Base-by-base conservation (phyloP, 64 coral and sea anemone genomes). In the Hydrozoanthus tunicans region DNA sequence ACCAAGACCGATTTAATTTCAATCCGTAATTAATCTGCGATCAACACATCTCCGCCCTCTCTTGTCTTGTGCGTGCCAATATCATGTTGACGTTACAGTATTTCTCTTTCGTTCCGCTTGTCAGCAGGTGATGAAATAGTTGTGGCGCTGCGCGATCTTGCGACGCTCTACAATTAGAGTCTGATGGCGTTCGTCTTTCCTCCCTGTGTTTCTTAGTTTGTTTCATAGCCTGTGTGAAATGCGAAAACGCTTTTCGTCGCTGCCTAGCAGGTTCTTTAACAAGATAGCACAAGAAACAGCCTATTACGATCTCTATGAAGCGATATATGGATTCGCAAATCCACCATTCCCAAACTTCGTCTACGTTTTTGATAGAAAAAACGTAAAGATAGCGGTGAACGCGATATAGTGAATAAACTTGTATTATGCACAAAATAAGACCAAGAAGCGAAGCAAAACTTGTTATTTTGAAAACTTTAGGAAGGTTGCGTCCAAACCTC, bases 261-360 rank as follows among this genome's bases (percentile, higher is more conserved):
- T 60, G 26, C 8, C 43, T 86, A 25, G 10, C 24, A 17, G 83
- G 83, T 15, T 73, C 54, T 13, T 86, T 23, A 43, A 86, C 68
- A 58, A 86, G 71, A 58, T 12, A 86, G 53, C 83, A 86, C 83
- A 86, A 72, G 2, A 86, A 72, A 86, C 66, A 71, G 56, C 83
- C 83, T 65, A 86, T 86, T 57, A 55, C 83, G 57, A 86, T 20
- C 17, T 86, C 83, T 0, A 73, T 86, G 67, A 86, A 20, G 25
- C 83, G 83, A 59, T 86, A 86, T 3, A 86, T n/a, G 8, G 83
- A 86, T 72, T 73, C 67, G 20, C 83, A 86, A 54, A 73, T 86
- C 83, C 83, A 86, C 83, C 83, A 86, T 27, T 86, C 83, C 83
- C 83, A 86, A 5, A 86, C 8, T 9, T 86, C 51, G 53, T 56